phyloP scores from a whole-genome alignment of 2,888 invertebrate species.

The Synanthedon myopaeformis region DNA sequence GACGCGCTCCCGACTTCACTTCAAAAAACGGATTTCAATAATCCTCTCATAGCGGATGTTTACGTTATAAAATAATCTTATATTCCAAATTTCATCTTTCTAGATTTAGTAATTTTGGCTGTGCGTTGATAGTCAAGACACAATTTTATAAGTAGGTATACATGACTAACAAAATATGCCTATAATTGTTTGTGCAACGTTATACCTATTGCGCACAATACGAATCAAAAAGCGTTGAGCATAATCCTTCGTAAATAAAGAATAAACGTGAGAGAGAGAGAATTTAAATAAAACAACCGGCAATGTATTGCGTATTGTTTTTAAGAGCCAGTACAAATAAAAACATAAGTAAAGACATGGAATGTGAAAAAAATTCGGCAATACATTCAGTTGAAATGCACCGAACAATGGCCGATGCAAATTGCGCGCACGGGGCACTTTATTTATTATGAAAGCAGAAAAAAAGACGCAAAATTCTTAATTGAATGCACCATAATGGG shows the following conservation, averaged over 20 bases:
- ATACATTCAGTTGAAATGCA: slow-evolving; percentile 40
- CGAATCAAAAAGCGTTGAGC: neutral
- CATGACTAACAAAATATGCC: too few relatives aligned
- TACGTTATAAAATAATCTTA: too few relatives aligned
- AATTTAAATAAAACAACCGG: neutral
- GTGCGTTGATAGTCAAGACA: too few relatives aligned
- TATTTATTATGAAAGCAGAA: slow-evolving; percentile 39
- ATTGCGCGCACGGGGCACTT: slow-evolving; percentile 40
- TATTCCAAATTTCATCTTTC: too few relatives aligned
- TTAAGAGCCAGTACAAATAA: slow-evolving; percentile 15
- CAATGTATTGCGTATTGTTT: neutral
- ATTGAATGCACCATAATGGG: slow-evolving; percentile 45
- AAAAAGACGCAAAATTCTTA: slow-evolving; percentile 38
- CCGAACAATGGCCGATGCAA: slow-evolving; percentile 63
- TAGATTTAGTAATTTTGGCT: too few relatives aligned
- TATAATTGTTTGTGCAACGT: too few relatives aligned
- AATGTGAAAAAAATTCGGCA: slow-evolving; percentile 33
- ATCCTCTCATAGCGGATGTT: too few relatives aligned
- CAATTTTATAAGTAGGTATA: too few relatives aligned
- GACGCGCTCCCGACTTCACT: too few relatives aligned
- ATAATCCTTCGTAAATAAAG: neutral
- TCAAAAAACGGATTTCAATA: too few relatives aligned
- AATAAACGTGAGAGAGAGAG: neutral
- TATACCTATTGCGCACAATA: too few relatives aligned
- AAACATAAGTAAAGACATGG: slow-evolving; percentile 18